Evolutionary conservation across 2,888 invertebrate genomes (phyloP).

Genomic region (Mellilla xanthometata): DNA sequence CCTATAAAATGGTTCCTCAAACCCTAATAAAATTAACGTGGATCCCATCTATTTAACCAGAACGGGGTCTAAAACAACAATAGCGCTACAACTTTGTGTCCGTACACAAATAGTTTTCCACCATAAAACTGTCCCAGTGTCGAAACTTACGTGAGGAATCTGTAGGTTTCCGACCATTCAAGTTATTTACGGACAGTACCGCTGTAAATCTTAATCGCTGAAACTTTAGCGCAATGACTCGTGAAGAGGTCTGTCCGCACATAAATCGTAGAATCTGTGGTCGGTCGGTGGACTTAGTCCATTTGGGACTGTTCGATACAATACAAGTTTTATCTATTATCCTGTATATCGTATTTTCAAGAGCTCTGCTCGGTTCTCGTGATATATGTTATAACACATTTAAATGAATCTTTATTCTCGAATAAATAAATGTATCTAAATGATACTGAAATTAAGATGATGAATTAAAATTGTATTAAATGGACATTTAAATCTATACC

Average conservation of each 20-base stretch:
- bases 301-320: constrained; percentile 13
- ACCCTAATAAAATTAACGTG: no score
- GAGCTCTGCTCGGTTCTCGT: no score
- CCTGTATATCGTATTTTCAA: no score
- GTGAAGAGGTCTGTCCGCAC: constrained; percentile 60
- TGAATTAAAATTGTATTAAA: no score
- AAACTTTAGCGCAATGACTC: constrained; percentile 72
- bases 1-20: no score
- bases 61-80: constrained; percentile 20
- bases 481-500: no score
- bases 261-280: constrained; percentile 60
- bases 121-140: constrained; percentile 50
- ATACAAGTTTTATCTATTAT: no score
- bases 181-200: constrained; percentile 67
- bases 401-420: no score
- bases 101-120: constrained; percentile 32
- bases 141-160: constrained; percentile 42
- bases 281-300: constrained; percentile 25
- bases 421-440: no score
- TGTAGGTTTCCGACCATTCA: constrained; percentile 62
- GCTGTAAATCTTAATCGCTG: constrained; percentile 76
- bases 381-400: no score
- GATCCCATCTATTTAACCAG: constrained; percentile 3
- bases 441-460: no score
- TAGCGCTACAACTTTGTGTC: constrained; percentile 24